Percentiles rank a stretch among this genome's conserved stretches.
phyloP scores from a whole-genome alignment of 2,113 vertebrate genomes.

The Sapajus apella region DNA sequence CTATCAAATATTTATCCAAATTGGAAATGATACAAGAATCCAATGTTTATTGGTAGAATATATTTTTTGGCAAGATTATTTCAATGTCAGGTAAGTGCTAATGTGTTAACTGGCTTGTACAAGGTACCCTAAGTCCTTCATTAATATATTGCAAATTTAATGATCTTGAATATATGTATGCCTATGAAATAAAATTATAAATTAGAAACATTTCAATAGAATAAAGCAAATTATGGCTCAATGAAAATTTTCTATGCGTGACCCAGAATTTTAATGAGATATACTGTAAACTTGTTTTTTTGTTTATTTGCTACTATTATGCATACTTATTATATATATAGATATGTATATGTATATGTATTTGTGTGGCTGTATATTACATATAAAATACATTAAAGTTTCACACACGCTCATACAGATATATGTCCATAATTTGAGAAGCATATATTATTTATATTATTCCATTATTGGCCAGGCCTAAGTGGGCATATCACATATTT shows the following conservation, averaged over 20 bases:
- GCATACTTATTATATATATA: not conserved
- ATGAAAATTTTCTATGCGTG: not conserved
- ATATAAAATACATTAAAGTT: not conserved
- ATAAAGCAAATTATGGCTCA: not conserved
- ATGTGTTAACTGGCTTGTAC: not conserved
- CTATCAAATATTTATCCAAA: slow-evolving; percentile 52
- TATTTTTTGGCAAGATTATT: slow-evolving; percentile 28
- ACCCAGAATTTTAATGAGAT: slow-evolving; percentile 9
- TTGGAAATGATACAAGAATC: slow-evolving; percentile 6
- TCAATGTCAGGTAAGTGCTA: not conserved
- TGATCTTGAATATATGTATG: not conserved
- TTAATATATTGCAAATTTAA: not conserved
- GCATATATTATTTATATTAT: not conserved
- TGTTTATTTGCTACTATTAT: not conserved
- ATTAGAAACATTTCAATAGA: slow-evolving; percentile 15
- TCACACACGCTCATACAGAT: not conserved
- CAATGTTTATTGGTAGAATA: not conserved
- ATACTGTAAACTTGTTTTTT: not conserved
- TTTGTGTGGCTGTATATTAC: not conserved
- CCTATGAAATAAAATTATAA: not conserved
- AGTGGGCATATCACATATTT: not conserved
- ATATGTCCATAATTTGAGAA: not conserved
- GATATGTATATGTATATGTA: not conserved
- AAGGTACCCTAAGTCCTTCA: not conserved
- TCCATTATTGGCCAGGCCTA: not conserved